Evolutionary conservation across 2,888 invertebrate genomes (phyloP).

Genomic region (Liopterus haemorrhoidalis): DNA sequence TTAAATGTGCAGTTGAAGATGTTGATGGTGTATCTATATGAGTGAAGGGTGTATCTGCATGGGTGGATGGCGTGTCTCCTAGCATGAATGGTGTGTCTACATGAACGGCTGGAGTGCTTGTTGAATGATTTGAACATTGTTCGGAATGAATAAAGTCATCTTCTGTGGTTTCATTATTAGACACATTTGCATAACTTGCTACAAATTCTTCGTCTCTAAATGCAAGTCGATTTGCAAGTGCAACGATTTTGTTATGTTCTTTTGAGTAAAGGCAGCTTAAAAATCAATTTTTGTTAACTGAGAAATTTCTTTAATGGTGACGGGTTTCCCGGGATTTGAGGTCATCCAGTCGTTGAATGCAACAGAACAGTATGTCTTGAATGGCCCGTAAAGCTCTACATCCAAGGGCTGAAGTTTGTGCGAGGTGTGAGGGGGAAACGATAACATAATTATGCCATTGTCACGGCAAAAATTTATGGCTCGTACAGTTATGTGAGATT

Average conservation of each 20-base stretch:
- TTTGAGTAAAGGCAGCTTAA: too few relatives aligned
- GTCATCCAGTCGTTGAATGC: constrained; percentile 29
- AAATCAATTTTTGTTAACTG: constrained; percentile 24
- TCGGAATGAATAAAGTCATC: too few relatives aligned
- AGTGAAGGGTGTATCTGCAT: too few relatives aligned
- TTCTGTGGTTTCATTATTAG: constrained; percentile 7
- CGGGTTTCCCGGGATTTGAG: constrained; percentile 34
- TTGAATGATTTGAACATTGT: too few relatives aligned
- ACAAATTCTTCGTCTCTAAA: constrained; percentile 29
- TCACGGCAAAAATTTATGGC: constrained; percentile 36
- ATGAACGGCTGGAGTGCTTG: too few relatives aligned
- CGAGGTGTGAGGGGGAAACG: constrained; percentile 38
- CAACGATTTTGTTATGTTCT: constrained; percentile 30
- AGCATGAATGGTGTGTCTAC: too few relatives aligned
- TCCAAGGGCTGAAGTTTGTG: constrained; percentile 38
- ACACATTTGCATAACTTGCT: constrained; percentile 23
- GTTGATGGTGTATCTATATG: too few relatives aligned
- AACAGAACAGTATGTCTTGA: constrained; percentile 34
- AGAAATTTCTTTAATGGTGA: constrained; percentile 30
- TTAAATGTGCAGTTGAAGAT: too few relatives aligned
- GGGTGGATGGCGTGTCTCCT: too few relatives aligned
- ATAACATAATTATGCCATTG: constrained; percentile 38
- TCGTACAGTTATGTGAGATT: constrained; percentile 35
- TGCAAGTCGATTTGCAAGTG: constrained; percentile 27
- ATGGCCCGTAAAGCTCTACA: constrained; percentile 34